Evolutionary conservation across 53 echinoderm and acorn worm species (phyloP).

Genomic region (Antedon mediterranea): DNA sequence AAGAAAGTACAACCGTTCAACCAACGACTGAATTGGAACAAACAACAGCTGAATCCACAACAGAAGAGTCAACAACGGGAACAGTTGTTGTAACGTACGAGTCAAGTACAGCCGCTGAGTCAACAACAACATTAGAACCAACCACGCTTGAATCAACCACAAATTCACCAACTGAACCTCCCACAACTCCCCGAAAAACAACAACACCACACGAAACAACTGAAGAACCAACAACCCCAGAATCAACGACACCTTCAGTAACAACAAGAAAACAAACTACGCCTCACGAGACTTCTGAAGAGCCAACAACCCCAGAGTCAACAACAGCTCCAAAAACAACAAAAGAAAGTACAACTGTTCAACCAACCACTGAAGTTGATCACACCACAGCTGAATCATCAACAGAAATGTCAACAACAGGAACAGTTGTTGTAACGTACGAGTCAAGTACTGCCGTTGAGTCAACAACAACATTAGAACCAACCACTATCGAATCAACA

Average conservation of each 20-base stretch:
- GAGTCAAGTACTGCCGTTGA: too few species aligned
- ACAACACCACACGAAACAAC: background rate
- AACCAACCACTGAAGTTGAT: too few species aligned
- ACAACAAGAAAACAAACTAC: background rate
- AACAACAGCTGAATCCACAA: background rate
- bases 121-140: too few species aligned
- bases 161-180: constrained; percentile 5
- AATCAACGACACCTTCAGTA: background rate
- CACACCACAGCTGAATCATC: background rate
- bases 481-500: background rate
- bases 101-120: too few species aligned
- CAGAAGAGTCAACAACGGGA: background rate
- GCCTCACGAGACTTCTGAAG: constrained; percentile 1
- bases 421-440: too few species aligned
- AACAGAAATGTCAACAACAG: background rate
- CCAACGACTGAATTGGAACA: background rate
- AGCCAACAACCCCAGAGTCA: background rate
- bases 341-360: background rate
- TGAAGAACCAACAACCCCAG: background rate
- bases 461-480: too few species aligned
- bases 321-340: background rate
- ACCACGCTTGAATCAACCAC: too few species aligned
- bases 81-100: too few species aligned
- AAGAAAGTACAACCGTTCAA: constrained; percentile 1
- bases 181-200: constrained; percentile 8